Conservation (phyloP, 1,140 invertebrate species). For the Gonatopus flavifemur region DNA sequence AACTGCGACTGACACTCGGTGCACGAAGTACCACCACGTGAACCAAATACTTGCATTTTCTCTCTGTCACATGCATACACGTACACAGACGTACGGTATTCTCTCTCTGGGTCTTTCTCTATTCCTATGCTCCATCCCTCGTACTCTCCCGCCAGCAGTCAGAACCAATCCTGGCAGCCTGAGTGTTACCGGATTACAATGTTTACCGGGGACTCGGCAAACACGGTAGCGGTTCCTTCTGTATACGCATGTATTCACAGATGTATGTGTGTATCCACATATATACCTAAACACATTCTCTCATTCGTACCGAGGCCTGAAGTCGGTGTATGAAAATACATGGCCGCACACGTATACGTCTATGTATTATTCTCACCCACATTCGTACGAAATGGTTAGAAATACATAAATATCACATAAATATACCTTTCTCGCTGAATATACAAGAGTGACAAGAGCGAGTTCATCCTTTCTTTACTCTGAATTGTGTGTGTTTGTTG, state of each 20-base stretch:
- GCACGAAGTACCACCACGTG: slow-evolving; percentile 19
- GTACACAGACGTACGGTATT: not conserved
- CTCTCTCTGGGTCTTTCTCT: slow-evolving; percentile 11
- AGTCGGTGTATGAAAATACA: too few relatives aligned
- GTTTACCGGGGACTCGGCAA: slow-evolving; percentile 38
- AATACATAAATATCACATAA: too few relatives aligned
- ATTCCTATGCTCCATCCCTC: slow-evolving; percentile 1
- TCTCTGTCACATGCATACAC: slow-evolving; percentile 1
- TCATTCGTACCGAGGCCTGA: too few relatives aligned
- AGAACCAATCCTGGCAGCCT: slow-evolving; percentile 28
- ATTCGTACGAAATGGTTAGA: too few relatives aligned
- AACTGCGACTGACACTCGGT: slow-evolving; percentile 21
- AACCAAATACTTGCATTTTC: not conserved
- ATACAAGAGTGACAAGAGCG: too few relatives aligned
- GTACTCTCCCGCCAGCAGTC: slow-evolving; percentile 6
- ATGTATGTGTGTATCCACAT: too few relatives aligned
- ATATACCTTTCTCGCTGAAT: too few relatives aligned
- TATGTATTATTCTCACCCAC: too few relatives aligned
- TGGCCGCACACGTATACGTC: too few relatives aligned
- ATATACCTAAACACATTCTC: too few relatives aligned
- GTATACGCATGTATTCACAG: slow-evolving; percentile 17
- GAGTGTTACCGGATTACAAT: slow-evolving; percentile 42
- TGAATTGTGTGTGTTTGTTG: too few relatives aligned
- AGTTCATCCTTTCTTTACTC: too few relatives aligned
- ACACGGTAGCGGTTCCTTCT: slow-evolving; percentile 27